Percentiles rank a stretch among this genome's conserved stretches.
phyloP scores from a whole-genome alignment of 1,140 invertebrate genomes.

The Chrysoperla carnea region DNA sequence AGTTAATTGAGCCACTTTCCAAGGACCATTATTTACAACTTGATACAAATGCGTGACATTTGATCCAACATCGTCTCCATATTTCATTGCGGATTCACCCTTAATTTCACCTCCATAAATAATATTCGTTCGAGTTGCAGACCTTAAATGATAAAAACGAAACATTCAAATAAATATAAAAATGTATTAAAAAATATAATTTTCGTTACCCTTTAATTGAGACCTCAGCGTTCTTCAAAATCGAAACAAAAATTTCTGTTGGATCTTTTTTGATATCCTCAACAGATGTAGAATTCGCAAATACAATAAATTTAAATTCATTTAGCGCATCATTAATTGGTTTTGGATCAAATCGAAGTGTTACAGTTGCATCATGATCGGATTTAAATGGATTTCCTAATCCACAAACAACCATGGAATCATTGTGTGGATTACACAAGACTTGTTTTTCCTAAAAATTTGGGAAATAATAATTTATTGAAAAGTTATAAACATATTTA shows the following conservation, averaged over 20 bases:
- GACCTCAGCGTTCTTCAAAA: conserved; percentile 69
- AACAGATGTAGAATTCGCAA: conserved; percentile 75
- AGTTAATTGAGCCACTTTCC: conserved; percentile 55
- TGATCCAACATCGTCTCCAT: conserved; percentile 71
- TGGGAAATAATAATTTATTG: too few species aligned
- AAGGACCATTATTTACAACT: conserved; percentile 70
- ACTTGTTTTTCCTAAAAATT: conserved; percentile 31
- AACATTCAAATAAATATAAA: background rate
- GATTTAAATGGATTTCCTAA: conserved; percentile 80
- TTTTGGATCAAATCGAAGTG: conserved; percentile 65
- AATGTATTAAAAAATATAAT: background rate
- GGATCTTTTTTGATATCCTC: conserved; percentile 37
- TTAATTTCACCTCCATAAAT: conserved; percentile 71
- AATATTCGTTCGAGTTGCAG: conserved; percentile 36
- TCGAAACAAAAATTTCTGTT: conserved; percentile 35
- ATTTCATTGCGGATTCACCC: conserved; percentile 65
- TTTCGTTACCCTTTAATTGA: conserved; percentile 53
- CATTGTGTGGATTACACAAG: conserved; percentile 53
- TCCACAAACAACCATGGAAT: conserved; percentile 56
- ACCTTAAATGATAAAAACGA: conserved; percentile 5
- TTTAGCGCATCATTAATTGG: conserved; percentile 47
- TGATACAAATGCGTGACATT: conserved; percentile 71
- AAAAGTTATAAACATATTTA: too few species aligned
- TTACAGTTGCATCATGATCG: conserved; percentile 35
- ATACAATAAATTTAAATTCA: conserved; percentile 49